These are phyloP conservation scores for Drosophila orosa DNA, from an alignment of 1,140 invertebrate genomes.

Conservation along the genomic window DNA sequence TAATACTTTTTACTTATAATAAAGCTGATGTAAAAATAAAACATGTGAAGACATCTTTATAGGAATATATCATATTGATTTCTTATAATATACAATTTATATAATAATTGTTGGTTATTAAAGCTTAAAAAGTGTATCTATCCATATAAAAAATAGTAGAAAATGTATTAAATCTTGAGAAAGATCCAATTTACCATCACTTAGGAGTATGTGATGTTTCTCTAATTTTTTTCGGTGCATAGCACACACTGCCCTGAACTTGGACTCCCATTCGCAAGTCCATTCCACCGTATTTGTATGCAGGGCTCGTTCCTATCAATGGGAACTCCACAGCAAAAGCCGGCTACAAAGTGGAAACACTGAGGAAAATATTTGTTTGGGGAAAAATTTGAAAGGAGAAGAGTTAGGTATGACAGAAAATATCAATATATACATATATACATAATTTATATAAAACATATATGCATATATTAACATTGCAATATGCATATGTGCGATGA, in stretches of 20 bases:
- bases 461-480: too few species aligned
- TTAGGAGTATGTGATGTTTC: not conserved
- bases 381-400: not conserved
- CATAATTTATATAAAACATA: too few species aligned
- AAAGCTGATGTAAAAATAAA: too few species aligned
- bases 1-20: not conserved
- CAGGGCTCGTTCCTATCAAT: conserved; percentile 30
- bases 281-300: conserved; percentile 49
- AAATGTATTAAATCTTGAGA: not conserved
- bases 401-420: not conserved
- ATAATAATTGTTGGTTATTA: not conserved
- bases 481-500: too few species aligned
- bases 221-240: not conserved
- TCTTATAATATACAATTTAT: not conserved
- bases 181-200: not conserved
- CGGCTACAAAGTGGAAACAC: conserved; percentile 28
- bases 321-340: conserved; percentile 48
- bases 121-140: not conserved
- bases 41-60: too few species aligned
- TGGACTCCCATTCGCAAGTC: conserved; percentile 18
- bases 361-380: not conserved
- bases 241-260: conserved; percentile 43
- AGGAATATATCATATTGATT: not conserved
- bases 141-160: not conserved
- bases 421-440: too few species aligned